phyloP scores from a whole-genome alignment of 2,888 invertebrate species.

The Drosophila leonis region DNA sequence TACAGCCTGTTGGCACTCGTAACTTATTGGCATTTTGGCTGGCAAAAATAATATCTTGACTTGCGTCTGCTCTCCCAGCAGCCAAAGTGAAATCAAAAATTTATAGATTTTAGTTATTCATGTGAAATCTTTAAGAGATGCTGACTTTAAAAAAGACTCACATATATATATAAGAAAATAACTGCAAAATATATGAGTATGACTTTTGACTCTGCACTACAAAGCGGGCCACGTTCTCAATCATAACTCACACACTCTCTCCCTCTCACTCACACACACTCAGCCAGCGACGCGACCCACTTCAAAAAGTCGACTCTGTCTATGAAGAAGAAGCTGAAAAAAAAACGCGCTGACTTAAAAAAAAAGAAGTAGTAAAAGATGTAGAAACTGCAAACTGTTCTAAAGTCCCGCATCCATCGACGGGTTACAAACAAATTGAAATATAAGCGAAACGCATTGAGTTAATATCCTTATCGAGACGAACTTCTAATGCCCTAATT shows the following conservation, averaged over 20 bases:
- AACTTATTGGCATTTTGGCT: constrained; percentile 71
- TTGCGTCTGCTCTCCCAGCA: constrained; percentile 28
- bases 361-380: constrained; percentile 40
- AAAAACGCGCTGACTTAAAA: constrained; percentile 52
- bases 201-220: constrained; percentile 40
- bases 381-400: constrained; percentile 54
- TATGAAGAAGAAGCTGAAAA: constrained; percentile 48
- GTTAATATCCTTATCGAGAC: neutral
- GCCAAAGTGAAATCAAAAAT: constrained; percentile 75
- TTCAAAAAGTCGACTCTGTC: constrained; percentile 66
- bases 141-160: constrained; percentile 54
- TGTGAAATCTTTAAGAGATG: constrained; percentile 76
- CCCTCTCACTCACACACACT: constrained; percentile 26
- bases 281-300: constrained; percentile 52
- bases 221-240: constrained; percentile 66
- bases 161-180: constrained; percentile 18
- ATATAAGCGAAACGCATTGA: constrained; percentile 45
- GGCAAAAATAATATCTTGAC: constrained; percentile 57
- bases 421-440: constrained; percentile 51
- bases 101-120: constrained; percentile 79
- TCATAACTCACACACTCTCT: constrained; percentile 61
- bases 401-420: constrained; percentile 16
- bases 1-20: constrained; percentile 17
- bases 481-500: constrained; percentile 15
- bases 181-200: constrained; percentile 31